Conservation (phyloP, 2,797 vertebrate genomes). For the Cephalopachus bancanus region DNA sequence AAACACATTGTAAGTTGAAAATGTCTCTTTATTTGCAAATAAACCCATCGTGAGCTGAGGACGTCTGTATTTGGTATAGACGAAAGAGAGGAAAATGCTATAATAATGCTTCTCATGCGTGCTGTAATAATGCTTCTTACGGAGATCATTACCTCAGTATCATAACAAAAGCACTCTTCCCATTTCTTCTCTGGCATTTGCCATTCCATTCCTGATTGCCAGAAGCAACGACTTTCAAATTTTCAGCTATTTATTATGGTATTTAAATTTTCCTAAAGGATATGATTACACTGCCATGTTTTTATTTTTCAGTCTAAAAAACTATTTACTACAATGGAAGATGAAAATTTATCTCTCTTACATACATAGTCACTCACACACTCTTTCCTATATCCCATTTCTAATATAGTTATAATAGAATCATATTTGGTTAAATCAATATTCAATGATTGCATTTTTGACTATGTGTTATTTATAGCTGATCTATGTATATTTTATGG, state of each 20-base stretch:
- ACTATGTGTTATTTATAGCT: background rate
- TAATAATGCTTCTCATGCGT: background rate
- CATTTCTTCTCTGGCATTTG: background rate
- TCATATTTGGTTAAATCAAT: background rate
- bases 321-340: background rate
- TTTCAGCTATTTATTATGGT: background rate
- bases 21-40: background rate
- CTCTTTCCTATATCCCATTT: background rate
- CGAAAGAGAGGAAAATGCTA: background rate
- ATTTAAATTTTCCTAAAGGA: background rate
- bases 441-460: background rate
- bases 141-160: background rate
- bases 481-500: background rate
- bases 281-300: background rate
- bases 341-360: background rate
- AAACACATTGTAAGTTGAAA: background rate
- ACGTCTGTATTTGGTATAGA: no score
- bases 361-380: background rate
- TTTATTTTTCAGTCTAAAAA: conserved; percentile 50
- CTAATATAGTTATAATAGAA: background rate
- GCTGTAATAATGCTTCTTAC: background rate
- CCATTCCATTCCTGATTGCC: background rate
- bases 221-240: background rate
- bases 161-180: background rate
- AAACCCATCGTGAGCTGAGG: background rate